A percentile compares a stretch with the other conserved stretches of the same genome.
These are phyloP conservation scores for Genyomyrus donnyi DNA, from an alignment of 2,113 vertebrate species.

Conservation along the genomic window DNA sequence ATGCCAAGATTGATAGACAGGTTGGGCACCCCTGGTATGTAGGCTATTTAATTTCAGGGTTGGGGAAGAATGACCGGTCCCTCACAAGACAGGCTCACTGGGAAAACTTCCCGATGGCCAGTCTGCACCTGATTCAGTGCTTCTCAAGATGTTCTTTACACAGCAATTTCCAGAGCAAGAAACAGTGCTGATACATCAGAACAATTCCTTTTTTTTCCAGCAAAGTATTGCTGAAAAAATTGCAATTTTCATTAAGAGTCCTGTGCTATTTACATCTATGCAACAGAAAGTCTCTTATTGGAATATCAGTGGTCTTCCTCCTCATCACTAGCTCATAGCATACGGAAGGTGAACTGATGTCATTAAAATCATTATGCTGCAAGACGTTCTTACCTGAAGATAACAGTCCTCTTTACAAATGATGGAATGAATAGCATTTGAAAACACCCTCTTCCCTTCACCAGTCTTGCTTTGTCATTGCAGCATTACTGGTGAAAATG, in stretches of 20 bases:
- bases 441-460: constrained; percentile 44
- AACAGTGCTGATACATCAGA: neutral
- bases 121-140: neutral
- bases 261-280: constrained; percentile 12
- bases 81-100: neutral
- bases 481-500: constrained; percentile 38
- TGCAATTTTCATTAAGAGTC: neutral
- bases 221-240: no score
- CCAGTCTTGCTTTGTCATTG: constrained; percentile 42
- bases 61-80: neutral
- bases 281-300: neutral
- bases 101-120: neutral
- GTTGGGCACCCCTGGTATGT: neutral
- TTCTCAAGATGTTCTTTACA: neutral
- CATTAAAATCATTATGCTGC: constrained; percentile 42
- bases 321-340: neutral
- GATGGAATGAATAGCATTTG: constrained; percentile 37
- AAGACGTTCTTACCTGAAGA: constrained; percentile 41
- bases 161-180: neutral
- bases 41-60: neutral
- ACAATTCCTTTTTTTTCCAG: neutral
- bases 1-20: neutral
- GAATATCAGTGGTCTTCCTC: neutral
- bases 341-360: constrained; percentile 50
- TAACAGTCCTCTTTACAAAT: constrained; percentile 40